phyloP scores from a whole-genome alignment of 2,797 vertebrate genomes.

The Gymnothorax javanicus region DNA sequence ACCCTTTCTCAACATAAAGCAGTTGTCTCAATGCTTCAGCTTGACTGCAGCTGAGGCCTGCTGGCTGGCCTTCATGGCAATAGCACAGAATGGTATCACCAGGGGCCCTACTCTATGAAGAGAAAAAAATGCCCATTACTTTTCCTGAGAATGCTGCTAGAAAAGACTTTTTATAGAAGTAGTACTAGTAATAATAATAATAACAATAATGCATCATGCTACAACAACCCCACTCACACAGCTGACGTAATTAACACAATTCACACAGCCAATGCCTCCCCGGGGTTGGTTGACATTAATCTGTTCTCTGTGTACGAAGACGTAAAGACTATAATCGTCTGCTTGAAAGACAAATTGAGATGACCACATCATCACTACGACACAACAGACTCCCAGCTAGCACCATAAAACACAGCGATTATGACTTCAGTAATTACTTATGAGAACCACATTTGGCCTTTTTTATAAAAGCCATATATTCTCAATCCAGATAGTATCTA shows the following conservation, averaged over 20 bases:
- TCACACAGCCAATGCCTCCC: no score
- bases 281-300: no score
- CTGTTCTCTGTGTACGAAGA: no score
- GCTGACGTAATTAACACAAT: no score
- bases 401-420: no score
- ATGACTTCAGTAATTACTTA: no score
- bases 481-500: no score
- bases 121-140: neutral
- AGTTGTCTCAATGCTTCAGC: neutral
- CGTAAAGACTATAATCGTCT: neutral
- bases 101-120: neutral
- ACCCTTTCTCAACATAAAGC: neutral
- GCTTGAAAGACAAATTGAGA: neutral
- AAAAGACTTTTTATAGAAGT: neutral
- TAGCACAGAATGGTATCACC: neutral
- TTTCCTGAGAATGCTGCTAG: neutral
- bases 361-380: no score
- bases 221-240: no score
- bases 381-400: no score
- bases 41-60: neutral
- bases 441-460: no score
- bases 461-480: no score
- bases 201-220: neutral
- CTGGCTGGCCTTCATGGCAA: neutral
- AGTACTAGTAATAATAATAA: neutral